Conservation (phyloP, 2,888 invertebrate genomes). For the Argyresthia goedartella region DNA sequence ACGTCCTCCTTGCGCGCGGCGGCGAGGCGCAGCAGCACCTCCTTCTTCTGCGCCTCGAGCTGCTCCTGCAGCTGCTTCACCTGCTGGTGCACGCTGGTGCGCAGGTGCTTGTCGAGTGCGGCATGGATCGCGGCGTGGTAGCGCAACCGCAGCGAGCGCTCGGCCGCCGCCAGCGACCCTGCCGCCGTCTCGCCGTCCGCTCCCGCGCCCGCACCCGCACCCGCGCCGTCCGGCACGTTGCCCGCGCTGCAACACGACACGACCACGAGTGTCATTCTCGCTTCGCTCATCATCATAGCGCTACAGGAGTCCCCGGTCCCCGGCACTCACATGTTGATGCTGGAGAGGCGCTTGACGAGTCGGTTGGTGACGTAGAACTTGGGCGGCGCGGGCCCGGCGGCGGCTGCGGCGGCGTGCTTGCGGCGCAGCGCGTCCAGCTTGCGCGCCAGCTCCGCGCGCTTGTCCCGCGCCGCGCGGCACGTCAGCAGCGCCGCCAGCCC, state of each 20-base stretch:
- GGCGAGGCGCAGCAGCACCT: slow-evolving; percentile 85
- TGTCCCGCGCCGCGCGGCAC: slow-evolving; percentile 86
- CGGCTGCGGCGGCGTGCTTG: slow-evolving; percentile 70
- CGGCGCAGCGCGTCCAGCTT: slow-evolving; percentile 86
- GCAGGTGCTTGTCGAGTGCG: slow-evolving; percentile 85
- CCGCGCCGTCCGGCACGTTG: slow-evolving; percentile 12
- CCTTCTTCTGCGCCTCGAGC: slow-evolving; percentile 52
- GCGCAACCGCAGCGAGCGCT: slow-evolving; percentile 78
- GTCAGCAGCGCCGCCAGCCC: slow-evolving; percentile 85
- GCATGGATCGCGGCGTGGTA: slow-evolving; percentile 85
- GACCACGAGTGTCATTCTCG: background rate
- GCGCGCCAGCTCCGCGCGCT: slow-evolving; percentile 86
- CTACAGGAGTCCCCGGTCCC: too few relatives aligned
- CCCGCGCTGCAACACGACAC: slow-evolving; percentile 15
- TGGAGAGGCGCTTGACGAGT: slow-evolving; percentile 82
- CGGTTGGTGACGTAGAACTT: slow-evolving; percentile 81
- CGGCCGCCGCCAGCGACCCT: slow-evolving; percentile 26
- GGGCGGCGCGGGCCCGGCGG: slow-evolving; percentile 24
- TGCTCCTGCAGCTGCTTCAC: slow-evolving; percentile 38
- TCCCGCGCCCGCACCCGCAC: slow-evolving; percentile 28
- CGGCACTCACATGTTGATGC: slow-evolving; percentile 81
- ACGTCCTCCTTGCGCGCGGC: slow-evolving; percentile 89
- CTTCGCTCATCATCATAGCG: too few relatives aligned
- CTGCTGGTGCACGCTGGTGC: slow-evolving; percentile 83
- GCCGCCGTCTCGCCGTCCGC: slow-evolving; percentile 31